Conservation (phyloP, 2,113 vertebrate genomes). For the Uria aalge region DNA sequence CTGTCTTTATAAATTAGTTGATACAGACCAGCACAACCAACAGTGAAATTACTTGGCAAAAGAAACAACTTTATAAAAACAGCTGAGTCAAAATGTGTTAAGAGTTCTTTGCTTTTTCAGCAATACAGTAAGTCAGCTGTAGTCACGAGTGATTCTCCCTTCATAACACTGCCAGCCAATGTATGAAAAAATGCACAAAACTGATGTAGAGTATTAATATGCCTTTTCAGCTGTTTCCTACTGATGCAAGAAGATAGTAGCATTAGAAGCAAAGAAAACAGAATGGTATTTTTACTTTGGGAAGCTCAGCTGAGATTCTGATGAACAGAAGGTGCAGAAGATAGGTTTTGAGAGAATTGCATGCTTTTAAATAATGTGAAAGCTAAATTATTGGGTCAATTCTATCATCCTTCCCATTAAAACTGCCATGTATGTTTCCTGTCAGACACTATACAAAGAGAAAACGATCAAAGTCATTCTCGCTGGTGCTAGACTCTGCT, state of each 20-base stretch:
- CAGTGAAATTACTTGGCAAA: neutral
- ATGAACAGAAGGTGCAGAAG: neutral
- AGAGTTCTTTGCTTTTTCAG: neutral
- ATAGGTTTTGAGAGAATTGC: neutral
- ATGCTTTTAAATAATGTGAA: neutral
- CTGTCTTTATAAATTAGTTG: neutral
- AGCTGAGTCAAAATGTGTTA: neutral
- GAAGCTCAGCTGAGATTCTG: neutral
- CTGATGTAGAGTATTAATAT: neutral
- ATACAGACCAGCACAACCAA: neutral
- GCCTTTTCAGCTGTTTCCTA: neutral
- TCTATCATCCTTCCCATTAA: neutral
- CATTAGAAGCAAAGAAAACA: neutral
- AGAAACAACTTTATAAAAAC: neutral
- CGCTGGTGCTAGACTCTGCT: neutral
- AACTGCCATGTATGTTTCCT: neutral
- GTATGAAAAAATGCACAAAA: neutral
- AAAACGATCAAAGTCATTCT: neutral
- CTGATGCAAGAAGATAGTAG: neutral
- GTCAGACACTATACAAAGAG: neutral
- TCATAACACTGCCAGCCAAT: neutral
- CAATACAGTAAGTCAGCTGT: neutral
- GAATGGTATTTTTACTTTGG: neutral
- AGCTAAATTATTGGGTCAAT: neutral
- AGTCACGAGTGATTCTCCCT: neutral